Evolutionary conservation across 2,113 vertebrate species (phyloP).

Genomic region (Lepidothrix coronata): DNA sequence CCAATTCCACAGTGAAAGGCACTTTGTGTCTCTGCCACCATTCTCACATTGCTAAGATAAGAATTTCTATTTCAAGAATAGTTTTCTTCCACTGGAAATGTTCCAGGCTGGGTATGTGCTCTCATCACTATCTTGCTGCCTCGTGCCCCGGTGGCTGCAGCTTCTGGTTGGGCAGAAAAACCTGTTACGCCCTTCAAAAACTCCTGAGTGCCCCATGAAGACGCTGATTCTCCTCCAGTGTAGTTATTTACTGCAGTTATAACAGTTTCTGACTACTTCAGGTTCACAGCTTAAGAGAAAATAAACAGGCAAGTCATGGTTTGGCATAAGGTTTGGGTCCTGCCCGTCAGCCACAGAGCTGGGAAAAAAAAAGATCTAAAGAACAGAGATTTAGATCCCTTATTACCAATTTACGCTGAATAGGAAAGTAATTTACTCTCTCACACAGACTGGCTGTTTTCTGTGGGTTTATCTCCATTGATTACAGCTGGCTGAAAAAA

Average conservation of each 20-base stretch:
- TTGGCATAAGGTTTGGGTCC: neutral
- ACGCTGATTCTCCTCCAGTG: neutral
- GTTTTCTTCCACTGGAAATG: neutral
- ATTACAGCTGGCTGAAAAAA: neutral
- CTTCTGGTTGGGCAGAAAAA: neutral
- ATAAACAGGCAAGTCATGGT: neutral
- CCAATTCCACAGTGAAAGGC: neutral
- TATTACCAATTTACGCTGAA: neutral
- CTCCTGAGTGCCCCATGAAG: neutral
- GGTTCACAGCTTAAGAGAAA: neutral
- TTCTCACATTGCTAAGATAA: neutral
- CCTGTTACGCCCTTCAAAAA: neutral
- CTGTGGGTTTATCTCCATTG: neutral
- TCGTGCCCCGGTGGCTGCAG: neutral
- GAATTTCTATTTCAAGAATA: conserved; percentile 38
- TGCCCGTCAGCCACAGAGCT: neutral
- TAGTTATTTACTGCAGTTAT: neutral
- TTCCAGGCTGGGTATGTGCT: neutral
- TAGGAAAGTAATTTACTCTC: neutral
- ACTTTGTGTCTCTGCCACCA: conserved; percentile 13
- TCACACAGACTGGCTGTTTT: neutral
- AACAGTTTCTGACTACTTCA: neutral
- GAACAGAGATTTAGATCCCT: neutral
- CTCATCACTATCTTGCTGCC: fast-evolving
- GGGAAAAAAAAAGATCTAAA: neutral